Percentiles rank a stretch among this genome's conserved stretches.
Evolutionary conservation across 1,140 invertebrate genomes (phyloP).

Genomic region (Scaptomyza pallida): DNA sequence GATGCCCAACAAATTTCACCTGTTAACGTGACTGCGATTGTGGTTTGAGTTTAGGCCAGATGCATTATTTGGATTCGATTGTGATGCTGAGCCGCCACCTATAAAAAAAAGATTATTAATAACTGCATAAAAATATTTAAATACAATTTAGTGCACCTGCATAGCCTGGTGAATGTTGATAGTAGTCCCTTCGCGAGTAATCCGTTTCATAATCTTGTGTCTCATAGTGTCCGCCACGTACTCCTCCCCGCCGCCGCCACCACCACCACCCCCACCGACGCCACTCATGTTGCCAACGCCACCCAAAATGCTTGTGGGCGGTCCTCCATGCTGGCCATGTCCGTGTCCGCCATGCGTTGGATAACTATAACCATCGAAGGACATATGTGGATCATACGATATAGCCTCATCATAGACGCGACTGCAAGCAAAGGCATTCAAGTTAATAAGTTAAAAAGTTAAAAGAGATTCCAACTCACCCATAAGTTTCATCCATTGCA

Average conservation of each 20-base stretch:
- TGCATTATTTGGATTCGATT: conserved; percentile 66
- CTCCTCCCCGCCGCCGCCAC: conserved; percentile 41
- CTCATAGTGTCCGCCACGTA: conserved; percentile 67
- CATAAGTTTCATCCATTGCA: conserved; percentile 91
- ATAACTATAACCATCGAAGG: conserved; percentile 74
- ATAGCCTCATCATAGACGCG: conserved; percentile 78
- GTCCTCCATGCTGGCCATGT: conserved; percentile 53
- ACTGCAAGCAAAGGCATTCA: conserved; percentile 35
- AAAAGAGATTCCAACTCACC: conserved; percentile 79
- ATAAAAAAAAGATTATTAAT: neutral
- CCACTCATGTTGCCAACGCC: conserved; percentile 53
- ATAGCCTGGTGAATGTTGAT: conserved; percentile 78
- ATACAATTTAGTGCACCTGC: conserved; percentile 44
- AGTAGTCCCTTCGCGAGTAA: conserved; percentile 75
- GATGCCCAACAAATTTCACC: conserved; percentile 78
- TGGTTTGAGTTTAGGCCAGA: conserved; percentile 75
- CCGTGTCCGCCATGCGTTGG: conserved; percentile 54
- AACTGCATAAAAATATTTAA: neutral
- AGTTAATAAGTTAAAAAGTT: neutral
- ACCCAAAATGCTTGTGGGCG: conserved; percentile 59
- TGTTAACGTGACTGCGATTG: conserved; percentile 82
- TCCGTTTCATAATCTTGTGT: conserved; percentile 74
- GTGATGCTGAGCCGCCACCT: conserved; percentile 48
- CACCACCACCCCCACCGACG: conserved; percentile 50
- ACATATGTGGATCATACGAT: conserved; percentile 69